Base-by-base conservation (phyloP, 2,888 invertebrate genomes). In the Andrena bucephala region DNA sequence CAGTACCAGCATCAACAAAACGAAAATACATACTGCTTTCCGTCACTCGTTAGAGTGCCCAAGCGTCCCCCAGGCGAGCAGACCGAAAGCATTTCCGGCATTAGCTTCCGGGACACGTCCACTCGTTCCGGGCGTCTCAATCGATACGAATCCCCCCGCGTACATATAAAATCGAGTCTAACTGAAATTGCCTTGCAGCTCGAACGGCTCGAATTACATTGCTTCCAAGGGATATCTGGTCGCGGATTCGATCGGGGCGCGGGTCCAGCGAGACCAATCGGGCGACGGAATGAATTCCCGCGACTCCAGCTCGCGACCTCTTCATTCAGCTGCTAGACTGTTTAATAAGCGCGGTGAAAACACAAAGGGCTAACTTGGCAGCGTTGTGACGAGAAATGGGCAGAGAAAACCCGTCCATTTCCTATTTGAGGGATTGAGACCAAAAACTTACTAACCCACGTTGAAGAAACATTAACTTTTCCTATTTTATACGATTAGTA, bases 201-300 rank as follows among this genome's bases (percentile, higher is more conserved):
- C 65, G 65, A 65, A 42, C 42, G 10, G 31, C 13, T 48, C 42
- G 69, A 59, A 70, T 85, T 60, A 69, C 79, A 83, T 74, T 70
- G 71, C 42, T 59, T 59, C 48, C 57, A 33, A 31, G 10, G 27
- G 70, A 59, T 74, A 48, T 70, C 59, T 8, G 20, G 1, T 24
- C 42, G 16, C 70, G 70, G 48, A 24, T 29, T 60, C 27, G 24
- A 24, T 65, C 65, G 65, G n/a, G 42, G 42, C 20, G n/a, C 24
- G 24, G 33, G 27, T 80, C 68, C 57, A 5, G 42, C 42, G 42
- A 42, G 42, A 42, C 65, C 31, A 42, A 20, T 57, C 50, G 42
- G 27, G 74, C 59, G 57, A 69, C 50, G 33, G 48, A 68, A 78
- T 78, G 68, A 68, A 77, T 68, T 66, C 31, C 42, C 68, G n/a